phyloP scores from a whole-genome alignment of 2,888 invertebrate species.

The Apamea sordens region DNA sequence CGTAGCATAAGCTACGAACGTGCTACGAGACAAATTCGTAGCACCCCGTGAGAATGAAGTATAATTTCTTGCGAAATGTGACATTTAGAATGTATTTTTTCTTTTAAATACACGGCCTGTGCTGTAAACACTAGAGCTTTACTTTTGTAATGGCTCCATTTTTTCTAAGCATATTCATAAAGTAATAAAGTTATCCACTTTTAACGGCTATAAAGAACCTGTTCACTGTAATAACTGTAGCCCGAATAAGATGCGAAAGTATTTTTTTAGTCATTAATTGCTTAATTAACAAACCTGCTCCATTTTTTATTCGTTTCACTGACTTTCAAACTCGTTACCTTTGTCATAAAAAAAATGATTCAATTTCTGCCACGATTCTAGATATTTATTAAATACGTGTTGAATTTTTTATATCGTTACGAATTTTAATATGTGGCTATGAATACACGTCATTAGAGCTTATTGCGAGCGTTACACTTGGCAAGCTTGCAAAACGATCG shows the following conservation, averaged over 20 bases:
- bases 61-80: background rate
- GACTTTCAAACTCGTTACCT: slow-evolving; percentile 12
- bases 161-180: background rate
- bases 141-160: background rate
- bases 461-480: slow-evolving; percentile 68
- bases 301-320: slow-evolving; percentile 29
- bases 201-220: slow-evolving; percentile 7
- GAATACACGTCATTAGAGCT: slow-evolving; percentile 67
- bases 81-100: background rate
- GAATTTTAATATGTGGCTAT: slow-evolving; percentile 61
- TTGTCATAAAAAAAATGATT: slow-evolving; percentile 18
- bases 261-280: slow-evolving; percentile 32
- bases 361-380: slow-evolving; percentile 9
- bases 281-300: slow-evolving; percentile 36
- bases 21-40: slow-evolving; percentile 52
- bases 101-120: background rate
- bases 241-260: slow-evolving; percentile 24
- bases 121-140: background rate
- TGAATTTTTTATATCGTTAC: slow-evolving; percentile 22
- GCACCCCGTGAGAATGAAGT: slow-evolving; percentile 3
- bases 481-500: slow-evolving; percentile 71
- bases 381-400: slow-evolving; percentile 14
- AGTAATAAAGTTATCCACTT: slow-evolving; percentile 5
- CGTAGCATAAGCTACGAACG: slow-evolving; percentile 54
- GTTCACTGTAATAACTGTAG: slow-evolving; percentile 19